These are phyloP conservation scores for Mesembrinibis cayennensis DNA, from an alignment of 2,113 vertebrate species.

Conservation along the genomic window DNA sequence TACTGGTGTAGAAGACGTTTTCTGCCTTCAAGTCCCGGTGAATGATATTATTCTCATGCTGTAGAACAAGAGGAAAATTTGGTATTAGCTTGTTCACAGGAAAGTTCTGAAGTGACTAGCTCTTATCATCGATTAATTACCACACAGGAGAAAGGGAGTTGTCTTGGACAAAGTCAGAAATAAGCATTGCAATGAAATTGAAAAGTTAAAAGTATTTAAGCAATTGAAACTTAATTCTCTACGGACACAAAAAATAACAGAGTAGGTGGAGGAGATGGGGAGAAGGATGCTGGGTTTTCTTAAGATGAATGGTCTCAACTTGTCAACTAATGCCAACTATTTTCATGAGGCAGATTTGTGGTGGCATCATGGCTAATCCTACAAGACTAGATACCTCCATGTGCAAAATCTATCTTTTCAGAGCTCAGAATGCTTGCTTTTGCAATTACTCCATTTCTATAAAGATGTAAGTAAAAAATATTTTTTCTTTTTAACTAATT, in stretches of 20 bases:
- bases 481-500: neutral
- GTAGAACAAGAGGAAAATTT: constrained; percentile 33
- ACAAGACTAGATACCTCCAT: neutral
- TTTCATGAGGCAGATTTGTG: neutral
- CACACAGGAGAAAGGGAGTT: neutral
- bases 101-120: neutral
- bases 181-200: neutral
- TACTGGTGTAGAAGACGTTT: constrained; percentile 91
- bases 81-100: neutral
- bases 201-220: neutral
- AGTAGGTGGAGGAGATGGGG: neutral
- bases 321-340: neutral
- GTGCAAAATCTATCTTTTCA: neutral
- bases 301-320: neutral
- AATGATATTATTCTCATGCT: constrained; percentile 96
- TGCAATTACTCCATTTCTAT: neutral
- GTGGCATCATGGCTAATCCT: neutral
- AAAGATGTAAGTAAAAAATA: neutral
- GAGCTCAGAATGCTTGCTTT: neutral
- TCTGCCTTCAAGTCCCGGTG: constrained; percentile 96
- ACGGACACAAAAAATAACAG: neutral
- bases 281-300: neutral
- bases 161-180: neutral
- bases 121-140: neutral
- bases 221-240: neutral